These are phyloP conservation scores for Tenthredo notha DNA, from an alignment of 2,888 invertebrate species.

Conservation along the genomic window DNA sequence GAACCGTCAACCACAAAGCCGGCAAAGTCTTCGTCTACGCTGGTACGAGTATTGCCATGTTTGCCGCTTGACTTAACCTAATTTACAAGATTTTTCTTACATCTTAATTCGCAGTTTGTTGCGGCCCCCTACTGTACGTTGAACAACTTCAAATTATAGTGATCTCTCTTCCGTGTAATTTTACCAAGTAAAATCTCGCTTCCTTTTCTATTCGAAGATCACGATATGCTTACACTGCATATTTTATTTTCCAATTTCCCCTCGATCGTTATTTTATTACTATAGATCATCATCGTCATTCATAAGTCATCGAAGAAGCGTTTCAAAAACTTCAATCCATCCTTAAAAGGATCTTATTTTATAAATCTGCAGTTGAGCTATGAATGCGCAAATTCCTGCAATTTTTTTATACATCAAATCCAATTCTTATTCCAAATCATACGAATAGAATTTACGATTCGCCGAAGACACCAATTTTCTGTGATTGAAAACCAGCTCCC, in stretches of 20 bases:
- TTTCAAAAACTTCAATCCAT: background rate
- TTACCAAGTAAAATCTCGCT: conserved; percentile 32
- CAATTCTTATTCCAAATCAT: background rate
- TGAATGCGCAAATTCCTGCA: background rate
- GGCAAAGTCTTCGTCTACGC: conserved; percentile 9
- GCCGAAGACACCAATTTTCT: background rate
- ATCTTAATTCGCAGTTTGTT: conserved; percentile 48
- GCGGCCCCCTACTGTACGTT: conserved; percentile 42
- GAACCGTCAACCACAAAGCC: conserved; percentile 43
- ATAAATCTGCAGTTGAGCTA: background rate
- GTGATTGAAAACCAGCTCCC: background rate
- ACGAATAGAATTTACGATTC: background rate
- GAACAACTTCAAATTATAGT: conserved; percentile 51
- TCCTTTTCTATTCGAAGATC: conserved; percentile 15
- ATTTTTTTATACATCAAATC: background rate
- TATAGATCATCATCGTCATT: background rate
- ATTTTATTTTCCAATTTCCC: background rate
- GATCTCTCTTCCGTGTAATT: conserved; percentile 38
- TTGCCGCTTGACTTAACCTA: conserved; percentile 54
- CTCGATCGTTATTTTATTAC: background rate
- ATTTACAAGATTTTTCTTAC: conserved; percentile 48
- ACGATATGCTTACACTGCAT: background rate
- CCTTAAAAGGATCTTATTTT: background rate
- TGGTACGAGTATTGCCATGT: conserved; percentile 39
- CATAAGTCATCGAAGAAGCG: background rate